Percentiles rank a stretch among this genome's conserved stretches.
phyloP scores from a whole-genome alignment of 2,888 invertebrate genomes.

The Microchrysa polita region DNA sequence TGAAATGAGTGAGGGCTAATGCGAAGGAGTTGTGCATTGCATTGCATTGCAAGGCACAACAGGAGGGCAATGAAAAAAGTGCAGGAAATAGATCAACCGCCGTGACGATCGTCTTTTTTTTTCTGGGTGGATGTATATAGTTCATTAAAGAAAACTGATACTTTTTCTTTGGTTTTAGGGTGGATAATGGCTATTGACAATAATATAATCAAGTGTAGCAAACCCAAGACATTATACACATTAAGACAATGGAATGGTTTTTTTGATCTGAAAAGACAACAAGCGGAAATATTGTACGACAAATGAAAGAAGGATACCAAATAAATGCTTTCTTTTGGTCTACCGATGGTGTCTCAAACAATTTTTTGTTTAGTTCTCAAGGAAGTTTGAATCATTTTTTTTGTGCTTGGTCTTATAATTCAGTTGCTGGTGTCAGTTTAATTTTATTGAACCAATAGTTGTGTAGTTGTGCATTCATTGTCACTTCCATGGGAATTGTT shows the following conservation, averaged over 20 bases:
- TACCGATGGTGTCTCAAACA: neutral
- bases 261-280: slow-evolving; percentile 1
- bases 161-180: slow-evolving; percentile 37
- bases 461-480: no score
- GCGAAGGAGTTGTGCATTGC: slow-evolving; percentile 37
- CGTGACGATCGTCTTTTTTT: slow-evolving; percentile 47
- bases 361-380: slow-evolving; percentile 38
- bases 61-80: slow-evolving; percentile 6
- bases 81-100: slow-evolving; percentile 51
- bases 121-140: no score
- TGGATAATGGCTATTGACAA: slow-evolving; percentile 26
- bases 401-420: neutral
- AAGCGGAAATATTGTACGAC: no score
- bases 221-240: slow-evolving; percentile 34
- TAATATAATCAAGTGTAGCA: slow-evolving; percentile 7
- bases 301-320: slow-evolving; percentile 45
- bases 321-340: slow-evolving; percentile 35
- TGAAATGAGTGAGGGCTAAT: slow-evolving; percentile 6
- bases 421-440: no score
- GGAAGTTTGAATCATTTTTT: slow-evolving; percentile 35
- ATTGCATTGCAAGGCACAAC: slow-evolving; percentile 2
- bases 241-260: slow-evolving; percentile 22
- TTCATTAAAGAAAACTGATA: slow-evolving; percentile 47
- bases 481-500: no score
- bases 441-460: no score